These are phyloP conservation scores for Trichopria drosophilae DNA, from an alignment of 2,888 invertebrate genomes.

Conservation along the genomic window DNA sequence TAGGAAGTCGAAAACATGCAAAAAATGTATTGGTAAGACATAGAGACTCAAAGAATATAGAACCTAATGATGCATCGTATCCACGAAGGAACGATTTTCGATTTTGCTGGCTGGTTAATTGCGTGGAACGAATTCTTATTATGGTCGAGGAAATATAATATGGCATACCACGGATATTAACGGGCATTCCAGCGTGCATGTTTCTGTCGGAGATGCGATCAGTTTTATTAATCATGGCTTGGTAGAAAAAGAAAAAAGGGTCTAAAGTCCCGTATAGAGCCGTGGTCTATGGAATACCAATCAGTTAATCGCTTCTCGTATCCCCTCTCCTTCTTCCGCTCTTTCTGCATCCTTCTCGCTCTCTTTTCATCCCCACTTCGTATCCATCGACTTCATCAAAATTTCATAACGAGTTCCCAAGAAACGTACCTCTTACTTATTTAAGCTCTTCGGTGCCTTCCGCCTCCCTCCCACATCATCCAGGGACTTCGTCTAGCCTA, in stretches of 20 bases:
- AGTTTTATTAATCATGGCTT: conserved; percentile 35
- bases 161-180: conserved; percentile 34
- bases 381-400: conserved; percentile 36
- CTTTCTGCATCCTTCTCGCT: no score
- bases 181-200: conserved; percentile 28
- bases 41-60: no score
- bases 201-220: conserved; percentile 27
- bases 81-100: no score
- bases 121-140: conserved; percentile 32
- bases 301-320: conserved; percentile 34
- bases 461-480: conserved; percentile 12
- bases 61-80: no score
- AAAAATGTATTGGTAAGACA: no score
- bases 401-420: conserved; percentile 34
- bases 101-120: no score
- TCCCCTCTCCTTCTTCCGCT: no score
- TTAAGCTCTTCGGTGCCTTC: conserved; percentile 22
- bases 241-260: conserved; percentile 19
- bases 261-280: neutral
- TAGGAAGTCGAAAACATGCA: no score
- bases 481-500: neutral
- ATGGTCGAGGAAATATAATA: conserved; percentile 23
- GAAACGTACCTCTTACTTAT: conserved; percentile 35
- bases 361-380: no score
- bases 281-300: conserved; percentile 33